Percentiles rank a stretch among this genome's conserved stretches.
These are phyloP conservation scores for Actinia tenebrosa DNA, from an alignment of 64 coral and sea anemone genomes.

Conservation along the genomic window DNA sequence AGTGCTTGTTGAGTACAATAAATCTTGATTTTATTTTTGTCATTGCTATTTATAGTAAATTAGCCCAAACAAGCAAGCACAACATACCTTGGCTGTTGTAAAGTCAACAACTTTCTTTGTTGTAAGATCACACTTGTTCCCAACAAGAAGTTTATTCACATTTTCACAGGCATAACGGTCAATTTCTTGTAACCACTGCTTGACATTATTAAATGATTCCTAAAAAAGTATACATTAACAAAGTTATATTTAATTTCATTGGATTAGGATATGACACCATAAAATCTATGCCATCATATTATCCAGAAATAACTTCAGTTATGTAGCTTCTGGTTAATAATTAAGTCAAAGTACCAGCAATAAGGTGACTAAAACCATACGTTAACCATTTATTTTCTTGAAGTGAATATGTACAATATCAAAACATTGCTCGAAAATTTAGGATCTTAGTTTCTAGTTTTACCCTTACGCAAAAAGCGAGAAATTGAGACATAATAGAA, in stretches of 20 bases:
- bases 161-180: slow-evolving; percentile 99
- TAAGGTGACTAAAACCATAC: no score
- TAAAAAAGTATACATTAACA: slow-evolving; percentile 20
- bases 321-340: background rate
- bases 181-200: slow-evolving; percentile 99
- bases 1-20: background rate
- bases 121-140: slow-evolving; percentile 98
- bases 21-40: background rate
- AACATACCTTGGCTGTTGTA: slow-evolving; percentile 93
- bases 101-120: slow-evolving; percentile 99
- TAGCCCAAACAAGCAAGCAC: background rate
- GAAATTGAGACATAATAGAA: background rate
- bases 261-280: no score
- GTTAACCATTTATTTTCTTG: no score
- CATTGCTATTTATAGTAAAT: background rate
- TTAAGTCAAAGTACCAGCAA: background rate
- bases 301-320: background rate
- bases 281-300: no score
- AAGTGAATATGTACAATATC: no score
- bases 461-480: background rate
- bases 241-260: background rate
- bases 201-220: slow-evolving; percentile 99
- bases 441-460: no score
- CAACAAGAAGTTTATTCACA: slow-evolving; percentile 99
- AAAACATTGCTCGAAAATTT: no score